Conservation (phyloP, 1,140 invertebrate species). For the Coelopa frigida region DNA sequence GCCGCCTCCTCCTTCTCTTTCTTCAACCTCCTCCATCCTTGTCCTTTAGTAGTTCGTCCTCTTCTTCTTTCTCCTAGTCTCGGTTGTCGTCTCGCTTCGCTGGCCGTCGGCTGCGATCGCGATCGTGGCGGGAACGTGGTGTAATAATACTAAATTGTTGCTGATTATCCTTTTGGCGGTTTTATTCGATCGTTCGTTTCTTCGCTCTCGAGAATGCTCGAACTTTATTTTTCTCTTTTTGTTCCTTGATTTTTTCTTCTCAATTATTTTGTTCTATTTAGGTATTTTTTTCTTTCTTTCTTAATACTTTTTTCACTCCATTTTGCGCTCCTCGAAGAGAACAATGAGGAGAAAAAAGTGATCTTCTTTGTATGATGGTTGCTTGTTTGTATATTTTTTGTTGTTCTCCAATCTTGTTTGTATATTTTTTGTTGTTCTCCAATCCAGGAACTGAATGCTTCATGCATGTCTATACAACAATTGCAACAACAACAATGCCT, state of each 20-base stretch:
- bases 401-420: constrained; percentile 14
- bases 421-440: constrained; percentile 8
- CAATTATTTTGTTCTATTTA: neutral
- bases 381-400: neutral
- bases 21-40: no score
- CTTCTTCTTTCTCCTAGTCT: no score
- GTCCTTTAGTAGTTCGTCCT: no score
- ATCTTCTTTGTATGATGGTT: neutral
- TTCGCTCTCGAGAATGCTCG: constrained; percentile 13
- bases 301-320: no score
- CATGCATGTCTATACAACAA: constrained; percentile 27
- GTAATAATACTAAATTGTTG: constrained; percentile 46
- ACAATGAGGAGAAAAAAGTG: neutral
- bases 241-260: neutral
- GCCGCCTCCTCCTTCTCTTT: no score
- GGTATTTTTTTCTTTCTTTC: constrained; percentile 4
- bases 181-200: constrained; percentile 14
- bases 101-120: no score
- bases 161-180: constrained; percentile 46
- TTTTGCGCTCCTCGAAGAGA: no score
- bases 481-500: constrained; percentile 13
- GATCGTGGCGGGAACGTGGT: constrained; percentile 43
- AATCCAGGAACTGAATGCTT: constrained; percentile 27
- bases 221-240: neutral
- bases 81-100: no score